Conservation (phyloP, 2,888 invertebrate species). For the Eudemis profundana region DNA sequence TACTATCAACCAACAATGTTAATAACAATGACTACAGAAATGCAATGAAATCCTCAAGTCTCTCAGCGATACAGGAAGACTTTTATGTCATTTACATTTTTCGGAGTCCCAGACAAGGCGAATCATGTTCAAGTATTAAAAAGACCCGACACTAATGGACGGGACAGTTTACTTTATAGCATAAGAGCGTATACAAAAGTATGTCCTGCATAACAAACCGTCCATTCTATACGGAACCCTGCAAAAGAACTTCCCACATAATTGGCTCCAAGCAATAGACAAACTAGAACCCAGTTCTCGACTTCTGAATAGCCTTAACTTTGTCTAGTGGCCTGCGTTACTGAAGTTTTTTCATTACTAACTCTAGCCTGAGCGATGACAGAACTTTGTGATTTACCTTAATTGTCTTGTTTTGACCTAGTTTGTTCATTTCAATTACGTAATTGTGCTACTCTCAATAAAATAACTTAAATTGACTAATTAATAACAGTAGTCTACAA, state of each 20-base stretch:
- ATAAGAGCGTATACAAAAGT: too few species aligned
- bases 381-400: constrained; percentile 28
- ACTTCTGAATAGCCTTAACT: constrained; percentile 32
- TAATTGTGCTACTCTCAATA: background rate
- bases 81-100: constrained; percentile 6
- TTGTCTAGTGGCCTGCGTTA: constrained; percentile 33
- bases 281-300: constrained; percentile 18
- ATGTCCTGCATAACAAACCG: too few species aligned
- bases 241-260: constrained; percentile 10
- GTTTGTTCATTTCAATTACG: background rate
- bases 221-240: background rate
- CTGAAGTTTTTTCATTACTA: constrained; percentile 41
- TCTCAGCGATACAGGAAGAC: background rate
- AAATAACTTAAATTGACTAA: background rate
- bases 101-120: background rate
- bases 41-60: background rate
- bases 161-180: too few species aligned
- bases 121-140: too few species aligned
- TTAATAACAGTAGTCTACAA: too few species aligned
- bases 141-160: too few species aligned
- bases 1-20: background rate
- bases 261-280: constrained; percentile 22
- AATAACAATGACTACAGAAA: background rate
- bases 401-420: constrained; percentile 19
- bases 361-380: constrained; percentile 19